Conservation (phyloP, 1,140 invertebrate species). For the Oryctes rhinoceros region DNA sequence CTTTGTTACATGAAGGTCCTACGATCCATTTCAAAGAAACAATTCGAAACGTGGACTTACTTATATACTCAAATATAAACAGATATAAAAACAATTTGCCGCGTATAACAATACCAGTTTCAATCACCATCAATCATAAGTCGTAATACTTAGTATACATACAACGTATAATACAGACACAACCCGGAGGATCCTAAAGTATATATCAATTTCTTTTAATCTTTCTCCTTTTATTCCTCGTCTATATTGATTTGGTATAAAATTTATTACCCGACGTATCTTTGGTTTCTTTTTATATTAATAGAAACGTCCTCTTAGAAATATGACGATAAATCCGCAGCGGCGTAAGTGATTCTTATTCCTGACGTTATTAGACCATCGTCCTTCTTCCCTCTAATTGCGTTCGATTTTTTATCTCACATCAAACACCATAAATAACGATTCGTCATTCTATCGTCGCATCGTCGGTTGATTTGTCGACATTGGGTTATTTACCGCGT, state of each 20-base stretch:
- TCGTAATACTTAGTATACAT: neutral
- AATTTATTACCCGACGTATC: neutral
- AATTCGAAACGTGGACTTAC: too few relatives aligned
- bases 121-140: neutral
- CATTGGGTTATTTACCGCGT: neutral
- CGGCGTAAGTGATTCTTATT: too few relatives aligned
- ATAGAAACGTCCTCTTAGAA: neutral
- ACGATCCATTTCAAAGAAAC: too few relatives aligned
- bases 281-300: neutral
- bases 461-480: neutral
- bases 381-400: neutral
- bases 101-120: neutral
- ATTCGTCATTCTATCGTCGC: neutral
- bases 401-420: neutral
- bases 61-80: too few relatives aligned
- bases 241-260: neutral
- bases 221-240: neutral
- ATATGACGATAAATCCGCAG: neutral
- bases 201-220: neutral
- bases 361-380: neutral
- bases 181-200: neutral
- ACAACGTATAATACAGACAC: neutral
- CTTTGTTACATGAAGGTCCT: too few relatives aligned
- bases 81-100: neutral
- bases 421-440: neutral